A percentile compares a stretch with the other conserved stretches of the same genome.
phyloP scores from a whole-genome alignment of 2,113 vertebrate species.

The Chlorodrepanis virens region DNA sequence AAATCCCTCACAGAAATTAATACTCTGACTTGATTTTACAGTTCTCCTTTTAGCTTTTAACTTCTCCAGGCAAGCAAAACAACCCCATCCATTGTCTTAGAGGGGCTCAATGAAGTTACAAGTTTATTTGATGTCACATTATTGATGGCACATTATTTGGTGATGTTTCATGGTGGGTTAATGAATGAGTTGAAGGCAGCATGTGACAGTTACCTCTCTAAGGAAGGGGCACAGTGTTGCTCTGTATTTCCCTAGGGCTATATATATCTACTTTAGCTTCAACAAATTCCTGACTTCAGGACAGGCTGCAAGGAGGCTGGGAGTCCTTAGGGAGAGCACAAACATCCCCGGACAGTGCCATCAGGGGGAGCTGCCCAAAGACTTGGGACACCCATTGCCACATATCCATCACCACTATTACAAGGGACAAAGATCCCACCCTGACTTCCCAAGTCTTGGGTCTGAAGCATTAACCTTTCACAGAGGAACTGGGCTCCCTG shows the following conservation, averaged over 20 bases:
- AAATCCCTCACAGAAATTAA: not conserved
- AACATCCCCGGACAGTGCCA: not conserved
- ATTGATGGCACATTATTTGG: not conserved
- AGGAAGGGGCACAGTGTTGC: not conserved
- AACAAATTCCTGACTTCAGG: not conserved
- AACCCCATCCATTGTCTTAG: not conserved
- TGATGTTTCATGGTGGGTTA: not conserved
- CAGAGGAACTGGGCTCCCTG: not conserved
- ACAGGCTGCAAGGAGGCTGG: not conserved
- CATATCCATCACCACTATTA: not conserved
- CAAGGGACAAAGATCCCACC: not conserved
- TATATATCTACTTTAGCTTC: not conserved
- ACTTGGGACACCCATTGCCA: not conserved
- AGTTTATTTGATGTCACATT: not conserved
- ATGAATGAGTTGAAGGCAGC: not conserved
- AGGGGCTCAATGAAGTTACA: not conserved
- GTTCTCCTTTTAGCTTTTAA: not conserved
- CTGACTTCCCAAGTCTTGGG: not conserved
- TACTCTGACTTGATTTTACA: not conserved
- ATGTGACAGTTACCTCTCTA: not conserved
- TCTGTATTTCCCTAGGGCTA: not conserved
- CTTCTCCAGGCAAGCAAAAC: not conserved
- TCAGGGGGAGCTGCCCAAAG: not conserved
- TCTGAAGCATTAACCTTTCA: not conserved
- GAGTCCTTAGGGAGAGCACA: not conserved